phyloP scores from a whole-genome alignment of 2,797 vertebrate genomes.

The Fistularia commersonii region DNA sequence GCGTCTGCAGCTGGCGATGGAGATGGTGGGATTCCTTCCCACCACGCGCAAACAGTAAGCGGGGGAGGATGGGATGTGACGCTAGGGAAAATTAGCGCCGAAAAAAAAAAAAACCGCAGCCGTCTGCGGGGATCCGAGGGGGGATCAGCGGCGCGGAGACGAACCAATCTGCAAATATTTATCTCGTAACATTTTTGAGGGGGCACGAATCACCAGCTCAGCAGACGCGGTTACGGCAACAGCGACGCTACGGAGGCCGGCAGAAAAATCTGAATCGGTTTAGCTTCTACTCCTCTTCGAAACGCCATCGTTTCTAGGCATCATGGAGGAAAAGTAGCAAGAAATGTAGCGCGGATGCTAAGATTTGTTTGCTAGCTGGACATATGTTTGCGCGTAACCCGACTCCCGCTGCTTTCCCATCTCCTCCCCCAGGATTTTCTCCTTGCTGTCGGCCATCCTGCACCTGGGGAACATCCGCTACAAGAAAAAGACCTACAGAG shows the following conservation, averaged over 20 bases:
- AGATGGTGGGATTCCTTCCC: conserved; percentile 92
- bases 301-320: no score
- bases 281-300: not conserved
- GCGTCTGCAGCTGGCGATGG: conserved; percentile 90
- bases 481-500: conserved; percentile 92
- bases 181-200: not conserved
- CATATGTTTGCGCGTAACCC: no score
- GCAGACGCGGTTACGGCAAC: conserved; percentile 1
- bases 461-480: conserved; percentile 94
- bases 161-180: not conserved
- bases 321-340: no score
- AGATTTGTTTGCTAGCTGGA: no score
- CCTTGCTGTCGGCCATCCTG: conserved; percentile 88
- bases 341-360: no score
- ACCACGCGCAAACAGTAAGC: conserved; percentile 87
- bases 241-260: not conserved
- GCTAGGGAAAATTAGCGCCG: not conserved
- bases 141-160: not conserved
- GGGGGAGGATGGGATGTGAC: not conserved
- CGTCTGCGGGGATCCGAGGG: not conserved
- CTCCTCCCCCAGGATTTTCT: conserved; percentile 81
- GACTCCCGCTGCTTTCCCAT: not conserved
- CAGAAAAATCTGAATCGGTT: not conserved
- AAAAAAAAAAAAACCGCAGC: not conserved
- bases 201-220: conserved; percentile 4